These are phyloP conservation scores for Pygoscelis antarcticus DNA, from an alignment of 2,113 vertebrate species.

Conservation along the genomic window DNA sequence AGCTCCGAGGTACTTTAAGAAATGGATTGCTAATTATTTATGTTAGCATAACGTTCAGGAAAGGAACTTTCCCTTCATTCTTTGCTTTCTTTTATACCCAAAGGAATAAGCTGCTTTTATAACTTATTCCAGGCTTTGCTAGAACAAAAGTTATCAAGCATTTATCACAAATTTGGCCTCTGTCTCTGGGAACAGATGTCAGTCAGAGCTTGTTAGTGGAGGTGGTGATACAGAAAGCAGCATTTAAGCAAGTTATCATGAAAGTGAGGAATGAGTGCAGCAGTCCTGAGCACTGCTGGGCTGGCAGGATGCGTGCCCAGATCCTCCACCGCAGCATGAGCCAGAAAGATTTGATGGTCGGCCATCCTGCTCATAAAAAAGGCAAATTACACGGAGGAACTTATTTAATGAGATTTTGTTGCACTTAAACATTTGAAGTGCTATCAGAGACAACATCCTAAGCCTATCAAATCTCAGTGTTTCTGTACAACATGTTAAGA, in stretches of 20 bases:
- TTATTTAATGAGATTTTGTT: background rate
- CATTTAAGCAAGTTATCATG: background rate
- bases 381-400: rapidly evolving
- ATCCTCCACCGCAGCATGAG: background rate
- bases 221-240: background rate
- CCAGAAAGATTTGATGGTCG: background rate
- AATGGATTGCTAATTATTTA: conserved; percentile 17
- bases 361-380: background rate
- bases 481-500: background rate
- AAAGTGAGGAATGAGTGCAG: background rate
- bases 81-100: background rate
- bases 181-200: conserved; percentile 3
- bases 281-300: background rate
- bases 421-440: background rate
- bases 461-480: background rate
- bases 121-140: background rate
- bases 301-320: background rate
- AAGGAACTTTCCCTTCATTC: background rate
- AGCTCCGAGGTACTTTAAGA: background rate
- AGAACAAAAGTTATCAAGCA: background rate
- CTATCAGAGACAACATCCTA: background rate
- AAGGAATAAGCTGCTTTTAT: background rate
- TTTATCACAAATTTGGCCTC: background rate
- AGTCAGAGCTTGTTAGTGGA: background rate
- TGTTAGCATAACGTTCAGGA: background rate